Conservation (phyloP, 2,797 vertebrate genomes). For the Mus minutoides region DNA sequence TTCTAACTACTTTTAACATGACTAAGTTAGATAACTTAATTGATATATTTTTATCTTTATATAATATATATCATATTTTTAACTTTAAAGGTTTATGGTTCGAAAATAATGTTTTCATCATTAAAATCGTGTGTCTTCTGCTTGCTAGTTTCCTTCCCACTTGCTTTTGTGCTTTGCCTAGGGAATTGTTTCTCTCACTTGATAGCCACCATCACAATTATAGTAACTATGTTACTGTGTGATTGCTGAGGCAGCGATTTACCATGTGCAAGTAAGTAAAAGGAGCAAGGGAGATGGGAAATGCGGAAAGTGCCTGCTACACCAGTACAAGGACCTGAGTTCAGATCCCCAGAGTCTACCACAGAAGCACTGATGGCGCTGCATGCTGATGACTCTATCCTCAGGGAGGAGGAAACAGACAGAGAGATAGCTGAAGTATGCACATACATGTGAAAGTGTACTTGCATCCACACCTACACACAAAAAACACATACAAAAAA, state of each 20-base stretch:
- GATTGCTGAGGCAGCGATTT: not conserved
- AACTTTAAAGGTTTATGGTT: not conserved
- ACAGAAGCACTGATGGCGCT: too few relatives aligned
- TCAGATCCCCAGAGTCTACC: not conserved
- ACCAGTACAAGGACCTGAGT: not conserved
- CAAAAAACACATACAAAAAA: not conserved
- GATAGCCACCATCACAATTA: not conserved
- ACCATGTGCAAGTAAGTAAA: not conserved
- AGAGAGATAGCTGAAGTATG: not conserved
- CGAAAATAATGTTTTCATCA: not conserved
- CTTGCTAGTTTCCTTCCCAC: not conserved
- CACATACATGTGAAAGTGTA: not conserved
- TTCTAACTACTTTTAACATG: slow-evolving; percentile 10
- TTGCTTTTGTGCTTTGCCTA: not conserved
- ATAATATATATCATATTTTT: not conserved
- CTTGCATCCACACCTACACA: not conserved
- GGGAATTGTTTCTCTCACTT: not conserved
- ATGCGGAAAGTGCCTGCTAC: too few relatives aligned
- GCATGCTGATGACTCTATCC: not conserved
- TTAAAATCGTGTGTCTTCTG: not conserved
- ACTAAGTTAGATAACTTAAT: not conserved
- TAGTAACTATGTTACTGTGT: not conserved
- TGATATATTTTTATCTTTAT: not conserved
- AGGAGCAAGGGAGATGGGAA: not conserved
- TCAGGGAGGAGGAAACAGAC: not conserved